These are phyloP conservation scores for Planococcus citri DNA, from an alignment of 1,140 invertebrate species.

Conservation along the genomic window DNA sequence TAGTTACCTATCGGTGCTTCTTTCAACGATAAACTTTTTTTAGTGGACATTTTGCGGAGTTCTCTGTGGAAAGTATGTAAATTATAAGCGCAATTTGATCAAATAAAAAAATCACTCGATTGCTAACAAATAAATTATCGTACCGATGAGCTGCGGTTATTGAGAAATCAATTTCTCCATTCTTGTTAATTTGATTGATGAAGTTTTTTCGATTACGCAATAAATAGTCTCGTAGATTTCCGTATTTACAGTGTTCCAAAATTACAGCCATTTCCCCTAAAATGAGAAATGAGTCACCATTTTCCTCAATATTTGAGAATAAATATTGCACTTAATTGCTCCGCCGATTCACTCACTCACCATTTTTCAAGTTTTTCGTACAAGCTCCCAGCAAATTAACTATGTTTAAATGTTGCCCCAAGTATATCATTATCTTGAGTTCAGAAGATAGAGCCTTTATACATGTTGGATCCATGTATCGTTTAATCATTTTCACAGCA, in stretches of 20 bases:
- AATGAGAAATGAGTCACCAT: not conserved
- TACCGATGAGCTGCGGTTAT: conserved; percentile 22
- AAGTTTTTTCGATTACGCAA: conserved; percentile 60
- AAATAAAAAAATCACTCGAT: too few species aligned
- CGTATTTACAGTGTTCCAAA: conserved; percentile 85
- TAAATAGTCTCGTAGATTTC: conserved; percentile 79
- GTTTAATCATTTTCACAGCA: conserved; percentile 77
- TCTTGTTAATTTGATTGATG: conserved; percentile 61
- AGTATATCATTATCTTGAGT: conserved; percentile 87
- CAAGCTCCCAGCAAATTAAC: conserved; percentile 88
- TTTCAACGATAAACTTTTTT: too few species aligned
- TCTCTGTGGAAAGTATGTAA: too few species aligned
- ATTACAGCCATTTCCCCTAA: conserved; percentile 76
- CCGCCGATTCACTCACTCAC: too few species aligned
- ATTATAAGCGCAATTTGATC: too few species aligned
- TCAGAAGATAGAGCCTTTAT: conserved; percentile 78
- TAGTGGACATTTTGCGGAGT: too few species aligned
- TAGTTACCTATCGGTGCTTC: too few species aligned
- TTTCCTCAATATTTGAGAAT: not conserved
- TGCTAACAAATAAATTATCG: not conserved
- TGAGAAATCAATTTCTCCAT: conserved; percentile 44
- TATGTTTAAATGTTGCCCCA: conserved; percentile 88
- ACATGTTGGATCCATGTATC: conserved; percentile 53
- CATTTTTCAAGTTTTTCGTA: conserved; percentile 77
- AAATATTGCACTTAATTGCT: too few species aligned